A percentile compares a stretch with the other conserved stretches of the same genome.
phyloP scores from a whole-genome alignment of 2,797 vertebrate genomes.

The Gymnodraco acuticeps region DNA sequence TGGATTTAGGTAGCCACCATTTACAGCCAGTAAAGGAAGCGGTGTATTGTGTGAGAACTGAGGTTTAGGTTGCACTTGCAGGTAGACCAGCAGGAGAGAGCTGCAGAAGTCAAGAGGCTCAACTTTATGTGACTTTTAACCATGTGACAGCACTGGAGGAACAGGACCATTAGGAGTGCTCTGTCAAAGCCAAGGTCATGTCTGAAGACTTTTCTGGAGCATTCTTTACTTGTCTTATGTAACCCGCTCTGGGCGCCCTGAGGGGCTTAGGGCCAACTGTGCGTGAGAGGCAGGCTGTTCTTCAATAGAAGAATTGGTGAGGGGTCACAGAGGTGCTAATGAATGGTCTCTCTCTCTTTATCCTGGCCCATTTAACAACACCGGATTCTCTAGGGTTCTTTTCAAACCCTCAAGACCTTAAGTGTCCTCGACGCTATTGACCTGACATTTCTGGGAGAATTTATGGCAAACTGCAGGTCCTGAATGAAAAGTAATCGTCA shows the following conservation, averaged over 20 bases:
- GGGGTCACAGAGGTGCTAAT: constrained; percentile 73
- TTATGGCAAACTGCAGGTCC: constrained; percentile 37
- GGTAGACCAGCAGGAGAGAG: no score
- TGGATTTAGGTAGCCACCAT: no score
- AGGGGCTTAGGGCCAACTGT: constrained; percentile 60
- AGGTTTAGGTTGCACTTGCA: no score
- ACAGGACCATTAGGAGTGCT: constrained; percentile 38
- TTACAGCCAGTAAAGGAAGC: no score
- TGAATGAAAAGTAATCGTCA: constrained; percentile 12
- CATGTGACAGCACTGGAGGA: constrained; percentile 34
- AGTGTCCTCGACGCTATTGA: constrained; percentile 56
- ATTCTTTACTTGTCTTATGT: constrained; percentile 70
- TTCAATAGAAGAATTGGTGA: constrained; percentile 70
- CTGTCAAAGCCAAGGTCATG: constrained; percentile 71
- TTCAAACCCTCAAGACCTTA: constrained; percentile 59
- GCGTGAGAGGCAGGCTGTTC: constrained; percentile 70
- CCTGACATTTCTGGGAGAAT: constrained; percentile 46
- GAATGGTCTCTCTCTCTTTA: constrained; percentile 64
- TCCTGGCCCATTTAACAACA: constrained; percentile 66
- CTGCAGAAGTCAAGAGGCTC: no score
- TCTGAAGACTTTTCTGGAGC: constrained; percentile 70
- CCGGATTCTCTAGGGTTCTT: constrained; percentile 53
- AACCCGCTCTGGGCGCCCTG: constrained; percentile 53
- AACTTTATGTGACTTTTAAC: constrained; percentile 44
- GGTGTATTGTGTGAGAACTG: no score